A percentile compares a stretch with the other conserved stretches of the same genome.
phyloP scores from a whole-genome alignment of 2,797 vertebrate genomes.

The Oceanodroma leucorhoa region DNA sequence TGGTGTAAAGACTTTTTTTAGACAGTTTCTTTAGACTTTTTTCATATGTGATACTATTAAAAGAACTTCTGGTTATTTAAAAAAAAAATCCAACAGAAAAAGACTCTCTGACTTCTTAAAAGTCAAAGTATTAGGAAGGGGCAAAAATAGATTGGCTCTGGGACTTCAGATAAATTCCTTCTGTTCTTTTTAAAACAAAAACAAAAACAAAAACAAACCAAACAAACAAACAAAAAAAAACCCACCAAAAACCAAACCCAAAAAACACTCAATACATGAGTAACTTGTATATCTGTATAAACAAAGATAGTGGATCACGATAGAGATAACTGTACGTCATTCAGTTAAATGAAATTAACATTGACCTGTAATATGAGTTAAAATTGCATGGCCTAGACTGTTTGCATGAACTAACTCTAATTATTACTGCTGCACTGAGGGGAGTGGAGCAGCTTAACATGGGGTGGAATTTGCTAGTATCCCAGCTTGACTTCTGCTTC shows the following conservation, averaged over 20 bases:
- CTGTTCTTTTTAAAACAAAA: not conserved
- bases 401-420: not conserved
- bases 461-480: not conserved
- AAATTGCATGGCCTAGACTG: not conserved
- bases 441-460: not conserved
- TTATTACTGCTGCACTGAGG: not conserved
- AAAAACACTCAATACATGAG: not conserved
- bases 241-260: no score
- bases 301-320: no score
- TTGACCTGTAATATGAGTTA: not conserved
- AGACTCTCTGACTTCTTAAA: not conserved
- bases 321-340: not conserved
- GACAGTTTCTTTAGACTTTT: not conserved
- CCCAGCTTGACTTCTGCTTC: not conserved
- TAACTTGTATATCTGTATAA: not conserved
- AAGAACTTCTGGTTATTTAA: not conserved
- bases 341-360: not conserved
- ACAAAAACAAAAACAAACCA: no score
- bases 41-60: not conserved
- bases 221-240: not conserved
- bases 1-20: not conserved
- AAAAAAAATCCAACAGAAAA: not conserved
- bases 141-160: not conserved
- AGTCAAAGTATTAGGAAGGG: not conserved
- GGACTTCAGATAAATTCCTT: not conserved